Conservation (phyloP, 64 coral and sea anemone genomes). For the Trachythela sp. region DNA sequence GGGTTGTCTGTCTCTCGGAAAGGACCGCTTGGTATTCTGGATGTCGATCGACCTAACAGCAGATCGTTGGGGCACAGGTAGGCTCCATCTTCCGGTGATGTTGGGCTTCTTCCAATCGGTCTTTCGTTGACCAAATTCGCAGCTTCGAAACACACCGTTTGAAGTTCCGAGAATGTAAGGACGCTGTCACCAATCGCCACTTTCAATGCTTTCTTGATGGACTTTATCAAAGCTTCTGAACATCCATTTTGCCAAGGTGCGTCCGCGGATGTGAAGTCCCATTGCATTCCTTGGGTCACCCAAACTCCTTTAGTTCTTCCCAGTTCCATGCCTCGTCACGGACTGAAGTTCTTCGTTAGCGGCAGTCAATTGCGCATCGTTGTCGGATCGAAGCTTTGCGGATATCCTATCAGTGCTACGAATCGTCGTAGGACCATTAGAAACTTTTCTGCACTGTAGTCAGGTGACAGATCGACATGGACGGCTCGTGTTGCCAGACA, state of each 20-base stretch:
- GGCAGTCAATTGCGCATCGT: slow-evolving; percentile 45
- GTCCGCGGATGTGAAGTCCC: slow-evolving; percentile 48
- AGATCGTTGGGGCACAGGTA: slow-evolving; percentile 53
- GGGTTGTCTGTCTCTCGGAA: too few relatives aligned
- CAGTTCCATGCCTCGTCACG: slow-evolving; percentile 1
- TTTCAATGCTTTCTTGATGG: slow-evolving; percentile 48
- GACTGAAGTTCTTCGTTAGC: slow-evolving; percentile 43
- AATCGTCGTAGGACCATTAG: slow-evolving; percentile 48
- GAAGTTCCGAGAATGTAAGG: too few relatives aligned
- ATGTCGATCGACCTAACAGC: slow-evolving; percentile 44
- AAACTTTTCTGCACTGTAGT: slow-evolving; percentile 50
- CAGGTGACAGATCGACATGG: too few relatives aligned
- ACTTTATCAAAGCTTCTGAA: slow-evolving; percentile 46
- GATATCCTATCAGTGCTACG: slow-evolving; percentile 48
- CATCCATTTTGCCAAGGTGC: slow-evolving; percentile 56
- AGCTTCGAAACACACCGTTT: slow-evolving; percentile 36
- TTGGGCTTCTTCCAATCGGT: slow-evolving; percentile 46
- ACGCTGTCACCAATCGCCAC: not conserved
- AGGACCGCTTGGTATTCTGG: slow-evolving; percentile 52
- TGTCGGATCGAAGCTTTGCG: slow-evolving; percentile 39
- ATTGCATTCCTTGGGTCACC: slow-evolving; percentile 32
- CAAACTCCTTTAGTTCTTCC: slow-evolving; percentile 40
- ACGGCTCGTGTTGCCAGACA: slow-evolving; percentile 35
- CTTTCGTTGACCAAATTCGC: slow-evolving; percentile 51
- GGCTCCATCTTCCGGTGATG: slow-evolving; percentile 12